A percentile compares a stretch with the other conserved stretches of the same genome.
phyloP scores from a whole-genome alignment of 2,888 invertebrate genomes.

The Aphidius colemani region DNA sequence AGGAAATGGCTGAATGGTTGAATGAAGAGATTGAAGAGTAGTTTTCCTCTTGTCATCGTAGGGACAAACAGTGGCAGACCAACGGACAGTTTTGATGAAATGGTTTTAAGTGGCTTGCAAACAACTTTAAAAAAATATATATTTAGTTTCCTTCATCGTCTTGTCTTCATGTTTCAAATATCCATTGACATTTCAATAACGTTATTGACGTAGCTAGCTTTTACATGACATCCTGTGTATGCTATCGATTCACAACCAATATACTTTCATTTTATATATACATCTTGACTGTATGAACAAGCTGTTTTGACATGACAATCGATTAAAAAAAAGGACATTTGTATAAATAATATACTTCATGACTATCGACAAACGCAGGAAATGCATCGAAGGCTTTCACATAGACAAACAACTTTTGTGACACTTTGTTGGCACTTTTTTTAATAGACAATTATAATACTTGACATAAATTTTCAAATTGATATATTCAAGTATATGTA shows the following conservation, averaged over 20 bases:
- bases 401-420: constrained; percentile 6
- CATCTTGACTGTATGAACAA: constrained; percentile 22
- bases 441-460: too few species aligned
- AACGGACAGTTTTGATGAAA: constrained; percentile 33
- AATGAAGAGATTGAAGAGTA: constrained; percentile 24
- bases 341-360: too few species aligned
- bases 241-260: neutral
- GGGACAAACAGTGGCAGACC: constrained; percentile 25
- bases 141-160: neutral
- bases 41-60: constrained; percentile 30
- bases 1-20: neutral
- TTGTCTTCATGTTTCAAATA: neutral
- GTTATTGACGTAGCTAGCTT: constrained; percentile 31
- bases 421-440: too few species aligned
- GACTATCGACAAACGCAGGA: constrained; percentile 22
- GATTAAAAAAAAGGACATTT: too few species aligned
- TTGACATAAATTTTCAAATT: too few species aligned
- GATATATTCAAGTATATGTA: too few species aligned
- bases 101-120: constrained; percentile 42
- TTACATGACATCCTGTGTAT: constrained; percentile 14
- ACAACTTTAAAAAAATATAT: constrained; percentile 34
- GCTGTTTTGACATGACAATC: constrained; percentile 28
- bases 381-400: constrained; percentile 30
- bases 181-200: constrained; percentile 37
- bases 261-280: neutral